Evolutionary conservation across 2,113 vertebrate species (phyloP).

Genomic region (Uria lomvia): DNA sequence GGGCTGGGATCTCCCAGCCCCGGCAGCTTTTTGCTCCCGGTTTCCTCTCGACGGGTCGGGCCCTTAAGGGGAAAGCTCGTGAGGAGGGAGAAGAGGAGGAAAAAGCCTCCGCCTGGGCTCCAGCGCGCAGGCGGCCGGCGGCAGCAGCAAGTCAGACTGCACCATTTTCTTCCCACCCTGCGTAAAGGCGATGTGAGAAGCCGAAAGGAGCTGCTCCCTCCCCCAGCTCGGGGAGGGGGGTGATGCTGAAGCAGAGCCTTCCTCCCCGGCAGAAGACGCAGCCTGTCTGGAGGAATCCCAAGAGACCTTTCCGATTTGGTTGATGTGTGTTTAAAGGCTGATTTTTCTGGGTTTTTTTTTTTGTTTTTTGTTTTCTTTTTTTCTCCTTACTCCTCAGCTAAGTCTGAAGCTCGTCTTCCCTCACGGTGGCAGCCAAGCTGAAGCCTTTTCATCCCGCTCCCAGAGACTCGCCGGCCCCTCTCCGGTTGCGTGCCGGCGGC

Average conservation of each 20-base stretch:
- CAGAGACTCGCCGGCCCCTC: background rate
- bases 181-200: constrained; percentile 67
- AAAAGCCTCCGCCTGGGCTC: constrained; percentile 23
- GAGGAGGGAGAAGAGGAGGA: background rate
- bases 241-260: constrained; percentile 66
- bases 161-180: constrained; percentile 80
- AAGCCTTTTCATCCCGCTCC: background rate
- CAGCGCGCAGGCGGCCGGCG: constrained; percentile 17
- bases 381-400: background rate
- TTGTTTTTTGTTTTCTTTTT: background rate
- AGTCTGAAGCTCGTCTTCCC: constrained; percentile 47
- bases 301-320: constrained; percentile 57
- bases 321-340: constrained; percentile 52
- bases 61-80: background rate
- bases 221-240: background rate
- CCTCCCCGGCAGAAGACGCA: constrained; percentile 67
- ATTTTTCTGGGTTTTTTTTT: background rate
- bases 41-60: background rate
- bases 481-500: background rate
- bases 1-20: background rate
- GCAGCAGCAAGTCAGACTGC: constrained; percentile 76
- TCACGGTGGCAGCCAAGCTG: constrained; percentile 5
- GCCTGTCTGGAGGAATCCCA: constrained; percentile 70
- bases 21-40: background rate
- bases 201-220: constrained; percentile 45